Conservation (phyloP, 2,797 vertebrate species). For the Fundulus diaphanus region DNA sequence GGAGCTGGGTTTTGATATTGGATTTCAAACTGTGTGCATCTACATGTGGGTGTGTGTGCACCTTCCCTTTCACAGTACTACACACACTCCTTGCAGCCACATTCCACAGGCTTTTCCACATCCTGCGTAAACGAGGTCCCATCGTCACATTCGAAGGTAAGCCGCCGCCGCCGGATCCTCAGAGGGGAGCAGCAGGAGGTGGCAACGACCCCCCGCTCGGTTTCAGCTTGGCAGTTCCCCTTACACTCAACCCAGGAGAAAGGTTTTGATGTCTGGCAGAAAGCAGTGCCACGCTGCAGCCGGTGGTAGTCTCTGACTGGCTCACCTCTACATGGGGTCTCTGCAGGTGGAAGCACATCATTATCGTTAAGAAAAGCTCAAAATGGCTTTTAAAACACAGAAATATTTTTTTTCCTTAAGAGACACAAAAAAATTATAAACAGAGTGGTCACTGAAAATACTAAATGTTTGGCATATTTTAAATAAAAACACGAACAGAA, state of each 20-base stretch:
- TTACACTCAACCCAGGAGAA: conserved; percentile 91
- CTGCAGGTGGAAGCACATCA: conserved; percentile 63
- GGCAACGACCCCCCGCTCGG: conserved; percentile 23
- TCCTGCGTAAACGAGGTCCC: conserved; percentile 90
- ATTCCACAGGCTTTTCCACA: conserved; percentile 90
- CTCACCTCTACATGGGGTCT: conserved; percentile 84
- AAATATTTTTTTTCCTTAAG: background rate
- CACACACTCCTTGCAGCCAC: conserved; percentile 79
- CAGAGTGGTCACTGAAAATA: background rate
- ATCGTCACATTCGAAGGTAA: conserved; percentile 89
- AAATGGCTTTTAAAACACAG: background rate
- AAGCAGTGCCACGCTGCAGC: conserved; percentile 86
- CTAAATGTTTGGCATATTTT: background rate
- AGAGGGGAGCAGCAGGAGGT: conserved; percentile 84
- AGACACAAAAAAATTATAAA: background rate
- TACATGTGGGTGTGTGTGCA: conserved; percentile 16
- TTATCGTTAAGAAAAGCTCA: background rate
- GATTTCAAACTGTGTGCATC: conserved; percentile 25
- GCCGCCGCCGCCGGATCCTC: conserved; percentile 86
- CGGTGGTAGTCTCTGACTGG: conserved; percentile 88
- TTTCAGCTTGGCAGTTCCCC: conserved; percentile 68
- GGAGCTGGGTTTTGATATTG: conserved; percentile 35
- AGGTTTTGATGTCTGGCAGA: conserved; percentile 89
- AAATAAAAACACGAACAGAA: no score
- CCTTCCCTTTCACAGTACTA: conserved; percentile 51